These are phyloP conservation scores for Papilio gigon DNA, from an alignment of 2,888 invertebrate species.

Conservation along the genomic window DNA sequence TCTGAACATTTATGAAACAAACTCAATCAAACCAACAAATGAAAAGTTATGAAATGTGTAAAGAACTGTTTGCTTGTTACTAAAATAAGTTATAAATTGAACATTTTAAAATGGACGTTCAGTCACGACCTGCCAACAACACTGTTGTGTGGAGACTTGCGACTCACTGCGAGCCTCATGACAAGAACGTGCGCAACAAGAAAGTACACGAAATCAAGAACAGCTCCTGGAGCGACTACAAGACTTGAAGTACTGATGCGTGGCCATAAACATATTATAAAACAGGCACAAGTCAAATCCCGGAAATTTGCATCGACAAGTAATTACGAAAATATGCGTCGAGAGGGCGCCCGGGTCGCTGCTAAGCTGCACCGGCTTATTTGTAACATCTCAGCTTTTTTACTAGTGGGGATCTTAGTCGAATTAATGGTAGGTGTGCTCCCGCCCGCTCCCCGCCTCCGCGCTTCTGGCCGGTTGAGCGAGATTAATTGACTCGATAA, in stretches of 20 bases:
- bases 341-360: conserved; percentile 21
- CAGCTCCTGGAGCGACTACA: neutral
- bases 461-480: neutral
- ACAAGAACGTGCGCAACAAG: neutral
- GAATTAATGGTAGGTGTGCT: conserved; percentile 26
- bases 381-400: conserved; percentile 30
- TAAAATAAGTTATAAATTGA: too few species aligned
- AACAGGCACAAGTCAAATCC: conserved; percentile 8
- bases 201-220: neutral
- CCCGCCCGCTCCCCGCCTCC: neutral
- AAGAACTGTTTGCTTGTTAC: too few species aligned
- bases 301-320: conserved; percentile 25
- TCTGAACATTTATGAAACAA: too few species aligned
- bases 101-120: too few species aligned
- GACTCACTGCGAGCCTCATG: too few species aligned
- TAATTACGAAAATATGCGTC: conserved; percentile 36
- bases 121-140: too few species aligned
- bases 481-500: conserved; percentile 25
- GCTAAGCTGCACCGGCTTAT: conserved; percentile 33
- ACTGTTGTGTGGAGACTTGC: too few species aligned
- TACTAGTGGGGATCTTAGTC: conserved; percentile 22
- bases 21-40: too few species aligned
- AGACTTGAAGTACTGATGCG: neutral
- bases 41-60: too few species aligned
- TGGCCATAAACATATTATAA: neutral